phyloP scores from a whole-genome alignment of 2,797 vertebrate genomes.

The Alauda arvensis region DNA sequence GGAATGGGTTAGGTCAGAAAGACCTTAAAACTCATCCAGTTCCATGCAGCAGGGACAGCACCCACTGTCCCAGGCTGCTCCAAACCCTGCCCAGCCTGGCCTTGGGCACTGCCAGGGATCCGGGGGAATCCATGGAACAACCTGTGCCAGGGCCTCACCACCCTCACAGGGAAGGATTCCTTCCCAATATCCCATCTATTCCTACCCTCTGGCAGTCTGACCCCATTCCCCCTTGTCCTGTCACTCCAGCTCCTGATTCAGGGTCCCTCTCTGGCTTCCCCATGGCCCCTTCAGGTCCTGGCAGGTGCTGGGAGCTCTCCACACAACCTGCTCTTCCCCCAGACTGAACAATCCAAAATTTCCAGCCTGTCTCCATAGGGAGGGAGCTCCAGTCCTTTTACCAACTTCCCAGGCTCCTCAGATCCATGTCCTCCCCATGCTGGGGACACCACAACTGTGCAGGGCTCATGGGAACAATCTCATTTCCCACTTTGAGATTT shows the following conservation, averaged over 20 bases:
- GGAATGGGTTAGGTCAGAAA: neutral
- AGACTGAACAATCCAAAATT: neutral
- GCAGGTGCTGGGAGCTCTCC: neutral
- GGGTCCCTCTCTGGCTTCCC: neutral
- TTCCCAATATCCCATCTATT: neutral
- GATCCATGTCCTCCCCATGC: neutral
- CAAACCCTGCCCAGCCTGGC: neutral
- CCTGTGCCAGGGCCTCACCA: neutral
- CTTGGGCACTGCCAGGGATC: neutral
- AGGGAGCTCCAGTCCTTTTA: neutral
- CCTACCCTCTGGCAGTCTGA: neutral
- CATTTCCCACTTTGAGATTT: neutral
- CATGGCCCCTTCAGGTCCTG: accelerated
- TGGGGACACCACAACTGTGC: neutral
- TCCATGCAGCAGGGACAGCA: neutral
- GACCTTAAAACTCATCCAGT: neutral
- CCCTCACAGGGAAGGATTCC: accelerated
- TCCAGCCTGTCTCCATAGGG: neutral
- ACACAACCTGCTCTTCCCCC: neutral
- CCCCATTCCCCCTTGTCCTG: neutral
- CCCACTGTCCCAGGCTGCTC: neutral
- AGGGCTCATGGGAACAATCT: neutral
- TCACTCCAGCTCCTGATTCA: neutral
- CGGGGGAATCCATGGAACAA: neutral
- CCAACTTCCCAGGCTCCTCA: too few relatives aligned